A percentile compares a stretch with the other conserved stretches of the same genome.
Conservation (phyloP, 2,888 invertebrate genomes). For the Acutogordius australiensis region DNA sequence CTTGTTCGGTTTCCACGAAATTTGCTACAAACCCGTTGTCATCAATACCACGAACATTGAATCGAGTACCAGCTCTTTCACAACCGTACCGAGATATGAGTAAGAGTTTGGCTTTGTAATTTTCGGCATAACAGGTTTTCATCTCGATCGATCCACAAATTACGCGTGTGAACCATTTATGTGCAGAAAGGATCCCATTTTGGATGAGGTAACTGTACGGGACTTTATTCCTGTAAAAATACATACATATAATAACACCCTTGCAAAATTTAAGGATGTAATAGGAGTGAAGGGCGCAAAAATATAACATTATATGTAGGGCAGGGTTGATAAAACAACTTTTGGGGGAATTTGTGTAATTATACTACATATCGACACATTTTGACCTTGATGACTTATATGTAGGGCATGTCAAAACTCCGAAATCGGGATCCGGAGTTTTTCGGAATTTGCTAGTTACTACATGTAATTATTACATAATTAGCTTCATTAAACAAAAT, state of each 20-base stretch:
- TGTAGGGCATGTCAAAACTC: no score
- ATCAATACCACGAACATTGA: conserved; percentile 91
- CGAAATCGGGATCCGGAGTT: no score
- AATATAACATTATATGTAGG: no score
- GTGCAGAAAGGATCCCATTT: not conserved
- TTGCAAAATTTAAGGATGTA: no score
- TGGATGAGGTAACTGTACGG: conserved; percentile 3
- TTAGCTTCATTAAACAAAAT: no score
- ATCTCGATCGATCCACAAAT: conserved; percentile 95
- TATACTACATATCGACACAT: no score
- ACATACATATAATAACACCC: not conserved
- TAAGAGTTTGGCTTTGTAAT: conserved; percentile 68
- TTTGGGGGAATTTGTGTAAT: no score
- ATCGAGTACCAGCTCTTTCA: conserved; percentile 83
- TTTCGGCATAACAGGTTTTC: conserved; percentile 84
- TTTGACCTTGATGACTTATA: no score
- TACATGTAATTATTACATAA: no score
- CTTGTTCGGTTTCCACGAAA: conserved; percentile 98
- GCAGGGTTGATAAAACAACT: no score
- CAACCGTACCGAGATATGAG: conserved; percentile 78
- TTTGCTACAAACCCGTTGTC: conserved; percentile 97
- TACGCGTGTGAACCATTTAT: conserved; percentile 61
- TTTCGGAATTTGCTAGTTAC: no score
- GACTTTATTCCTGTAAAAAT: not conserved
- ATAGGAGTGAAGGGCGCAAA: no score